These are phyloP conservation scores for Tragelaphus scriptus DNA, from an alignment of 2,113 vertebrate species.

Conservation along the genomic window DNA sequence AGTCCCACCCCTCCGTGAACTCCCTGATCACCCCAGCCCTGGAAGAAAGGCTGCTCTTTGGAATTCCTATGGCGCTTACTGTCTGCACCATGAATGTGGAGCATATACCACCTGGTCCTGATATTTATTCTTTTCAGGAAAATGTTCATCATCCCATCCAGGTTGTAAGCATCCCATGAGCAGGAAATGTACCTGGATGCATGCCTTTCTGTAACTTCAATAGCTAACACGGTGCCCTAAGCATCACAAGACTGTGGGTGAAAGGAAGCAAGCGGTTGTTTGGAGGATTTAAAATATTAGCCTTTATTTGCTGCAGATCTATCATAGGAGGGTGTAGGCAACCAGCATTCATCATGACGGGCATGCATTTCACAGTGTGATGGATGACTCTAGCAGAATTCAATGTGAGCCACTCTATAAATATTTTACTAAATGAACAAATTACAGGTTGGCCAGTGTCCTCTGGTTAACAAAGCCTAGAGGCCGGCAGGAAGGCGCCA, in stretches of 20 bases:
- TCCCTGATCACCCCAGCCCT: not conserved
- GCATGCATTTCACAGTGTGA: not conserved
- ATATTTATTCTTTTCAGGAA: not conserved
- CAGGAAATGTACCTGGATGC: not conserved
- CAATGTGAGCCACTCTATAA: not conserved
- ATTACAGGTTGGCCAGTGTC: not conserved
- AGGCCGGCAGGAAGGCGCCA: not conserved
- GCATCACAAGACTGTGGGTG: too few species aligned
- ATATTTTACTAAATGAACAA: constrained; percentile 13
- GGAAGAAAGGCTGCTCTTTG: not conserved
- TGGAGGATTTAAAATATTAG: not conserved
- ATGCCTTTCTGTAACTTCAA: not conserved
- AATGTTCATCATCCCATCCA: too few species aligned
- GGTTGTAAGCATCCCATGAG: not conserved
- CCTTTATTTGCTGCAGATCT: not conserved
- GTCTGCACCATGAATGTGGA: not conserved
- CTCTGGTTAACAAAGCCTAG: not conserved
- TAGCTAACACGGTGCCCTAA: not conserved
- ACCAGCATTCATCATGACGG: rapidly evolving
- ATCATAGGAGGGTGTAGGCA: not conserved
- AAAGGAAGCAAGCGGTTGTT: not conserved
- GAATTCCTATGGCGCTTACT: rapidly evolving
- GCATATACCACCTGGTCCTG: not conserved
- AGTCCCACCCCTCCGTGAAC: not conserved
- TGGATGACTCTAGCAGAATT: not conserved